Conservation (phyloP, 2,797 vertebrate genomes). For the Oreonectes daqikongensis region DNA sequence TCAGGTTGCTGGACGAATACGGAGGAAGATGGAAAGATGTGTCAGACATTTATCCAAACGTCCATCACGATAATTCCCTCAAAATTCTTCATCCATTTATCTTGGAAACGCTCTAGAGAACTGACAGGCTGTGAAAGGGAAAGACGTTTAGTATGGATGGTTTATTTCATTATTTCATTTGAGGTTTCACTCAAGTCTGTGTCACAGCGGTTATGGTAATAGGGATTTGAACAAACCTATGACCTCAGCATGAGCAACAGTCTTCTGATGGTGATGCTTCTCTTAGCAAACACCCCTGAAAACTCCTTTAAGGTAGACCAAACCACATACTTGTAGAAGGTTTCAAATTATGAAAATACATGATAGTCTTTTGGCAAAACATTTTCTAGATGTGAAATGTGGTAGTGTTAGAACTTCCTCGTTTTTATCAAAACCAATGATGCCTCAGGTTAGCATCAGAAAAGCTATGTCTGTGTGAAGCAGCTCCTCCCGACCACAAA, state of each 20-base stretch:
- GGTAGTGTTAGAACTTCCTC: conserved; percentile 31
- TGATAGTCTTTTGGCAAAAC: neutral
- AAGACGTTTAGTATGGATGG: neutral
- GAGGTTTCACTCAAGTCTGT: too few species aligned
- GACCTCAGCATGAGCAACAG: too few species aligned
- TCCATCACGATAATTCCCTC: neutral
- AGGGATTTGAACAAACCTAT: too few species aligned
- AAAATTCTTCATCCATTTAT: neutral
- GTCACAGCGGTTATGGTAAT: too few species aligned
- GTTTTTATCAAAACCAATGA: conserved; percentile 12
- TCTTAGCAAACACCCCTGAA: too few species aligned
- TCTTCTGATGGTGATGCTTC: too few species aligned
- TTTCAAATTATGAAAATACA: neutral
- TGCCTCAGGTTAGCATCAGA: neutral
- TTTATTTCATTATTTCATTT: too few species aligned
- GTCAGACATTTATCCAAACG: neutral
- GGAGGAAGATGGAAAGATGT: neutral
- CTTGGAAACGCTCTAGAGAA: neutral
- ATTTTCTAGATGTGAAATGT: conserved; percentile 9
- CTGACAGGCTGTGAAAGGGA: neutral
- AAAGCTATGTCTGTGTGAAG: neutral
- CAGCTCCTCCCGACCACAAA: neutral
- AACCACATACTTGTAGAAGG: neutral
- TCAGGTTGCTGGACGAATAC: neutral
- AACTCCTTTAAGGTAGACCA: neutral